Conservation (phyloP, 1,140 invertebrate species). For the Aleiodes sp. region DNA sequence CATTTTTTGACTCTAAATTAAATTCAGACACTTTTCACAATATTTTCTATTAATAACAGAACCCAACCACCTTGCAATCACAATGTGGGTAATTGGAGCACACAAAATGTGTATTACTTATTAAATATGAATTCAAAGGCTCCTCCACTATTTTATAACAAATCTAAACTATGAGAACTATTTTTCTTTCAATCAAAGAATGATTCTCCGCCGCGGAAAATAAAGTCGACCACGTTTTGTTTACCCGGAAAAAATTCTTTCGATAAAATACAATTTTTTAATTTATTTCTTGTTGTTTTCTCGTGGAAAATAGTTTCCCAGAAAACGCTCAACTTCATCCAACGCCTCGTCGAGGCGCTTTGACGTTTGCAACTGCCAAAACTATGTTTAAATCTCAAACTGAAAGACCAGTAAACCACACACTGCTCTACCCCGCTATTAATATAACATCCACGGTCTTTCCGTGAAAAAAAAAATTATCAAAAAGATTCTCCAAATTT, state of each 20-base stretch:
- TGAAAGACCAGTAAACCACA: too few species aligned
- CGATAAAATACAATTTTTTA: too few species aligned
- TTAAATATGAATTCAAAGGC: not conserved
- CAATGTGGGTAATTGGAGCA: constrained; percentile 29
- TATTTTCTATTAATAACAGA: constrained; percentile 26
- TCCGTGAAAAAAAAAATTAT: constrained; percentile 48
- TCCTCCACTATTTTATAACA: too few species aligned
- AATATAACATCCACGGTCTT: constrained; percentile 55
- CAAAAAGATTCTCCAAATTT: not conserved
- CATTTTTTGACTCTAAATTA: too few species aligned
- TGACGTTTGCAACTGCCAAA: constrained; percentile 65
- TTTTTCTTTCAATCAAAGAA: too few species aligned
- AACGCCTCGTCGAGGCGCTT: constrained; percentile 57
- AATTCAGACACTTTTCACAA: too few species aligned
- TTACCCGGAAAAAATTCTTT: too few species aligned
- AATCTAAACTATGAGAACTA: too few species aligned
- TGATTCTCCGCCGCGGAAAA: too few species aligned
- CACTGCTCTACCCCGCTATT: constrained; percentile 57
- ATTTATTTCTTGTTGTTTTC: not conserved
- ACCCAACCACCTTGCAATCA: constrained; percentile 25
- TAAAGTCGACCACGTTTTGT: too few species aligned
- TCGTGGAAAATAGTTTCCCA: not conserved
- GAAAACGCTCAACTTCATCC: constrained; percentile 49
- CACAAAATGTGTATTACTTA: not conserved
- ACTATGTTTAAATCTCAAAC: constrained; percentile 66